Conservation (phyloP, 2,113 vertebrate species). For the Petromus typicus region DNA sequence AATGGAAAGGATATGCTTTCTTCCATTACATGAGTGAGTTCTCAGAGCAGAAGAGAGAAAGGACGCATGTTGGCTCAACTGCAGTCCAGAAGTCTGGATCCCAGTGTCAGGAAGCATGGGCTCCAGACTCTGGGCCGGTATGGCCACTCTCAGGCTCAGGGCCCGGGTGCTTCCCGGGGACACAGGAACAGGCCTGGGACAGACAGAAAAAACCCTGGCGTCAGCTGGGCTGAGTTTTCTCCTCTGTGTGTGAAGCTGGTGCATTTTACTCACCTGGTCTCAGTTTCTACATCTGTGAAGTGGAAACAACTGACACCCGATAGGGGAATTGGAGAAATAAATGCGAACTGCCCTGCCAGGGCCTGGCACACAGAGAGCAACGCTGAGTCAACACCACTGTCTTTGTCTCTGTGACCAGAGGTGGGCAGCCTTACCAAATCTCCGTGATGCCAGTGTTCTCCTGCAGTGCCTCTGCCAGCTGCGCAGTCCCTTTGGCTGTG, state of each 20-base stretch:
- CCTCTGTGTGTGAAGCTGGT: not conserved
- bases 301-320: not conserved
- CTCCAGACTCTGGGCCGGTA: not conserved
- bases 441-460: conserved; percentile 87
- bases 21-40: not conserved
- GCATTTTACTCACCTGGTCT: not conserved
- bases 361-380: fast-evolving
- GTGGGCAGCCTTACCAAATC: conserved; percentile 85
- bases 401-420: fast-evolving
- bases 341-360: not conserved
- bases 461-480: conserved; percentile 83
- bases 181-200: too few relatives aligned
- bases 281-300: not conserved
- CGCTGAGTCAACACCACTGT: not conserved
- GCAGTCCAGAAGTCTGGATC: not conserved
- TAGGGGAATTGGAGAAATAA: not conserved
- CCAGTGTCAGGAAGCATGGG: not conserved
- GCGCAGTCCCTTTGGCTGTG: conserved; percentile 86
- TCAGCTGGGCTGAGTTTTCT: not conserved
- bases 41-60: not conserved
- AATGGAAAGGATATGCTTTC: not conserved
- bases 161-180: not conserved
- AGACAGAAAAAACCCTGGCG: too few relatives aligned
- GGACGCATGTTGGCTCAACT: not conserved
- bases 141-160: not conserved